Conservation (phyloP, 2,113 vertebrate species). For the Neopipo cinnamomea region DNA sequence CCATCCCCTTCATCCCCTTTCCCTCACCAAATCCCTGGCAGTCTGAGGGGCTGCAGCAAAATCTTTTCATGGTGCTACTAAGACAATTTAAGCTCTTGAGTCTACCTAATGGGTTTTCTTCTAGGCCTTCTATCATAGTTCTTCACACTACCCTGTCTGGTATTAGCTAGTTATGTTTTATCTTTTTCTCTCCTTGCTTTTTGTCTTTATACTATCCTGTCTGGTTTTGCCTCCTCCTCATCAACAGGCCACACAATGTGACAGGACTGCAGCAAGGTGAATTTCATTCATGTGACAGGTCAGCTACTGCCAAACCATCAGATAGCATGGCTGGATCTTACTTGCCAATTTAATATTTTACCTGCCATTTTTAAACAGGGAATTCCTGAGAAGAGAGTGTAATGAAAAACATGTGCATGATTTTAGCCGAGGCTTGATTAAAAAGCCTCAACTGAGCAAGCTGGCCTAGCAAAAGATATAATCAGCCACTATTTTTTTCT, state of each 20-base stretch:
- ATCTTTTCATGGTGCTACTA: not conserved
- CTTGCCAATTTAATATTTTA: not conserved
- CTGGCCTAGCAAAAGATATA: not conserved
- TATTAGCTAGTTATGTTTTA: not conserved
- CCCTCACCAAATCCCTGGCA: not conserved
- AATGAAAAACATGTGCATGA: not conserved
- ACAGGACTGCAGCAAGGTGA: not conserved
- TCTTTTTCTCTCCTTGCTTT: not conserved
- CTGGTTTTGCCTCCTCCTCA: not conserved
- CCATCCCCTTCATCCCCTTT: not conserved
- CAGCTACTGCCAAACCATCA: not conserved
- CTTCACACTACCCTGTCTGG: not conserved
- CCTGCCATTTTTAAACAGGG: not conserved
- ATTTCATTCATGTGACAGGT: conserved; percentile 22
- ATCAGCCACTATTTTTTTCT: conserved; percentile 6
- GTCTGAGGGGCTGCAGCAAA: not conserved
- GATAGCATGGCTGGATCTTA: not conserved
- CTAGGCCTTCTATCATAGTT: not conserved
- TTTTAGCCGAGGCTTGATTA: not conserved
- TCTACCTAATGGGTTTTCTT: not conserved
- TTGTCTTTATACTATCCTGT: not conserved
- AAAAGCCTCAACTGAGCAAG: not conserved
- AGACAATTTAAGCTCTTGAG: not conserved
- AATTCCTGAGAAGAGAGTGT: not conserved
- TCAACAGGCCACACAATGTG: not conserved